A percentile compares a stretch with the other conserved stretches of the same genome.
These are phyloP conservation scores for Macrotus californicus DNA, from an alignment of 2,113 vertebrate genomes.

Conservation along the genomic window DNA sequence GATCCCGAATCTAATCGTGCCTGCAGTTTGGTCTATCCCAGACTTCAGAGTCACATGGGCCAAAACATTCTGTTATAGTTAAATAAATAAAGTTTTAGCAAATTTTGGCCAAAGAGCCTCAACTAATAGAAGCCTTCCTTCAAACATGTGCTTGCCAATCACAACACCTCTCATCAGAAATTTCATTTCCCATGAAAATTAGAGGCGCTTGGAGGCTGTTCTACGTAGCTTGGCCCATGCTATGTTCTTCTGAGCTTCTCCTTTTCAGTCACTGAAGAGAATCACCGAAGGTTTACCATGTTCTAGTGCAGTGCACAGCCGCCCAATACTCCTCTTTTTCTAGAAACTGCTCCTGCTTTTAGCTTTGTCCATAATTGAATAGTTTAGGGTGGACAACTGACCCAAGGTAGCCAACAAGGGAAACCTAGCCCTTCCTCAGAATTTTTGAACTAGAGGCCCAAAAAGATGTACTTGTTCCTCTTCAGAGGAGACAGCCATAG, in stretches of 20 bases:
- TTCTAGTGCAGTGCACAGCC: background rate
- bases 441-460: background rate
- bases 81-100: background rate
- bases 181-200: background rate
- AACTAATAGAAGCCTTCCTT: background rate
- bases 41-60: background rate
- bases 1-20: background rate
- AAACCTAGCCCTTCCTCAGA: background rate
- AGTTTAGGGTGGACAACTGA: background rate
- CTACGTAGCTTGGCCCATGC: background rate
- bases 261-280: background rate
- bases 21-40: background rate
- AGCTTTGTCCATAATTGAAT: too few species aligned
- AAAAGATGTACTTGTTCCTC: background rate
- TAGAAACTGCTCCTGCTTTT: background rate
- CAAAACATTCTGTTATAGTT: background rate
- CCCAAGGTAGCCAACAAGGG: background rate
- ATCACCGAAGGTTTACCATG: background rate
- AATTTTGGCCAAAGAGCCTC: background rate
- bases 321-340: background rate
- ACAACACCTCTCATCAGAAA: background rate
- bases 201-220: background rate
- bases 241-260: background rate
- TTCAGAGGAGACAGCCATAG: background rate
- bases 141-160: background rate